Evolutionary conservation across 2,113 vertebrate species (phyloP).

Genomic region (Uropsilus gracilis): DNA sequence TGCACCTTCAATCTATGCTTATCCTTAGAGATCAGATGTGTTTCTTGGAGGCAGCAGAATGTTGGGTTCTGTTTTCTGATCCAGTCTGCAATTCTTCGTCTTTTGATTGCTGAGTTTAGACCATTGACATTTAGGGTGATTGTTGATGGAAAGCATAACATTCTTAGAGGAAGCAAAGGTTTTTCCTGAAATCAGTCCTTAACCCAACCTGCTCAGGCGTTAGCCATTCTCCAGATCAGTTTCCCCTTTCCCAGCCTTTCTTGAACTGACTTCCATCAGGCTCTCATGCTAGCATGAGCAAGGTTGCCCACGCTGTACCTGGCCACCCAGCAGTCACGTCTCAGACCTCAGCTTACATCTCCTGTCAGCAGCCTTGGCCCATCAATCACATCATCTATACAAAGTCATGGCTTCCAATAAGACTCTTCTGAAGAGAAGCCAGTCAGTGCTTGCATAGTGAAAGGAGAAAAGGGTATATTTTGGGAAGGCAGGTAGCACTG

Average conservation of each 20-base stretch:
- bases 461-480: not conserved
- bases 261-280: not conserved
- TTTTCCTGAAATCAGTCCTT: not conserved
- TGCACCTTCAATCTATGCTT: too few species aligned
- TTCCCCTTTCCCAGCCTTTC: not conserved
- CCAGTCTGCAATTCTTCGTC: too few species aligned
- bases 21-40: too few species aligned
- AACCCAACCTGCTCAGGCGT: not conserved
- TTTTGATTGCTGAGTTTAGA: too few species aligned
- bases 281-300: not conserved
- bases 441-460: not conserved
- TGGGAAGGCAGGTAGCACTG: slow-evolving; percentile 1
- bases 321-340: not conserved
- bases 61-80: too few species aligned
- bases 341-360: not conserved
- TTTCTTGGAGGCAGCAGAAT: too few species aligned
- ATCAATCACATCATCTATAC: not conserved
- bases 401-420: not conserved
- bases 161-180: not conserved
- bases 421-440: not conserved
- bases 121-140: too few species aligned
- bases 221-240: not conserved
- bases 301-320: not conserved
- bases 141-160: too few species aligned
- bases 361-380: not conserved